Percentiles rank a stretch among this genome's conserved stretches.
These are phyloP conservation scores for Hippoglossus hippoglossus DNA, from an alignment of 2,797 vertebrate species.

Conservation along the genomic window DNA sequence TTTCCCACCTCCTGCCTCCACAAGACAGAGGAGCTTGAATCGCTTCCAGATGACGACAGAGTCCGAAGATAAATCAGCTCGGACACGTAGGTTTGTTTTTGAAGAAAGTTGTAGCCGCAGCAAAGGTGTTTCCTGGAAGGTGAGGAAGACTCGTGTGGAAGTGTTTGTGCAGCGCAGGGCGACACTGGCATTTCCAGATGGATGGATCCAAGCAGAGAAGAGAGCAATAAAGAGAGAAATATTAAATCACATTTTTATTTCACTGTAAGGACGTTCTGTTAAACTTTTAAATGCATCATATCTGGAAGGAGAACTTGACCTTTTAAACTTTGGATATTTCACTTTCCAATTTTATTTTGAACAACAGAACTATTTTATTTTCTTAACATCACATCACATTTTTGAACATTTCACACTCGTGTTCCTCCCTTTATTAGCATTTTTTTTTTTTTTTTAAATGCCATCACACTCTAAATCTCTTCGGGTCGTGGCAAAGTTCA, in stretches of 20 bases:
- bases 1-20: slow-evolving; percentile 13
- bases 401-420: too few relatives aligned
- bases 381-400: too few relatives aligned
- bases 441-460: too few relatives aligned
- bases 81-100: slow-evolving; percentile 51
- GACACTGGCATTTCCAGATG: too few relatives aligned
- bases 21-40: slow-evolving; percentile 33
- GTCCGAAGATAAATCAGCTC: slow-evolving; percentile 52
- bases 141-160: slow-evolving; percentile 39
- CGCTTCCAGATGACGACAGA: slow-evolving; percentile 56
- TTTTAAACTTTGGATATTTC: neutral
- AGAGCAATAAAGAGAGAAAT: too few relatives aligned
- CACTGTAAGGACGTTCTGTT: too few relatives aligned
- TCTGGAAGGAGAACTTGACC: neutral
- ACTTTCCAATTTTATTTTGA: neutral
- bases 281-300: too few relatives aligned
- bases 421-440: too few relatives aligned
- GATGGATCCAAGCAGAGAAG: too few relatives aligned
- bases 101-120: slow-evolving; percentile 42
- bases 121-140: slow-evolving; percentile 59
- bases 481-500: neutral
- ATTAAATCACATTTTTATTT: too few relatives aligned
- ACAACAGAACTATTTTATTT: too few relatives aligned
- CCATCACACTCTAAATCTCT: too few relatives aligned
- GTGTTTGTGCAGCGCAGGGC: slow-evolving; percentile 40